These are phyloP conservation scores for Astur gentilis DNA, from an alignment of 2,113 vertebrate genomes.

Conservation along the genomic window DNA sequence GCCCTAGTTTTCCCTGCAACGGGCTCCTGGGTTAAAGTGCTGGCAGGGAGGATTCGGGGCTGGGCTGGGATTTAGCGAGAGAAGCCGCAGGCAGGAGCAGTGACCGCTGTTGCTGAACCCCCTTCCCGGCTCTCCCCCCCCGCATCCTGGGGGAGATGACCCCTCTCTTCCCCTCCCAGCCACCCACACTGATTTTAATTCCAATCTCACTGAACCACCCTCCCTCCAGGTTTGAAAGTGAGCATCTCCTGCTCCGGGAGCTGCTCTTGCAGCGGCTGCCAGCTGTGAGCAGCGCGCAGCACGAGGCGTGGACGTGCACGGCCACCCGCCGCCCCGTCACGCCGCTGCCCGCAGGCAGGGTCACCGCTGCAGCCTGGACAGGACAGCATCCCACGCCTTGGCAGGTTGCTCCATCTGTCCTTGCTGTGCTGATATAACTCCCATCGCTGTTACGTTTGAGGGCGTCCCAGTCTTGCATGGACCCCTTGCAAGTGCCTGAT, in stretches of 20 bases:
- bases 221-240: background rate
- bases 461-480: accelerated
- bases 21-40: accelerated
- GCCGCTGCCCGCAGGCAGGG: background rate
- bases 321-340: background rate
- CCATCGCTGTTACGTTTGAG: accelerated
- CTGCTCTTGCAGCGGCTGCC: background rate
- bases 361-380: background rate
- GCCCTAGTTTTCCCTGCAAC: background rate
- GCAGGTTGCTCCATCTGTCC: background rate
- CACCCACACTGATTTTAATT: constrained; percentile 35
- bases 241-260: background rate
- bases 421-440: accelerated
- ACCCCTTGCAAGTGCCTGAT: accelerated
- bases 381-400: background rate
- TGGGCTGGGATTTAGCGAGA: background rate
- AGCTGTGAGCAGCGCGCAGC: background rate
- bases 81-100: background rate
- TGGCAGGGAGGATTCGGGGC: background rate
- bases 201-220: background rate
- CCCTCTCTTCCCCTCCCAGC: background rate
- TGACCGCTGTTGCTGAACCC: background rate
- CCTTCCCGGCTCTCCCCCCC: background rate
- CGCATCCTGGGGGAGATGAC: background rate
- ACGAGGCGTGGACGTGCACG: background rate